Percentiles rank a stretch among this genome's conserved stretches.
Conservation (phyloP, 2,113 vertebrate species). For the Indri indri region DNA sequence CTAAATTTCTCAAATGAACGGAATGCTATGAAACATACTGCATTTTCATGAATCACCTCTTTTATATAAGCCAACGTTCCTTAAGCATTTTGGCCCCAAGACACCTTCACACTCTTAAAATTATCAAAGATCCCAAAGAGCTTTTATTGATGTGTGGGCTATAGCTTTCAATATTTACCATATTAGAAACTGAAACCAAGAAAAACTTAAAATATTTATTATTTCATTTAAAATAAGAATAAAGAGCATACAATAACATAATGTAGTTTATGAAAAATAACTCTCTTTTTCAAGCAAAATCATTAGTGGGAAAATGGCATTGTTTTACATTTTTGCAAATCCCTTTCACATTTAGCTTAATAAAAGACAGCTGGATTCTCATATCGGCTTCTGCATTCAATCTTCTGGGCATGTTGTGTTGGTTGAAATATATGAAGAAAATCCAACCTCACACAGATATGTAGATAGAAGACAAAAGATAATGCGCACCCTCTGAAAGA, state of each 20-base stretch:
- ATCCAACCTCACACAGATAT: neutral
- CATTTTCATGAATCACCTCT: neutral
- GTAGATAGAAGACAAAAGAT: neutral
- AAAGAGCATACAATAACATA: neutral
- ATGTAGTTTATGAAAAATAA: neutral
- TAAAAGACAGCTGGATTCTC: neutral
- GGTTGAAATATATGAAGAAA: neutral
- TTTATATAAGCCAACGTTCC: neutral
- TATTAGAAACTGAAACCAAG: slow-evolving; percentile 4
- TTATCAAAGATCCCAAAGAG: neutral
- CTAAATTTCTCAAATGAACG: slow-evolving; percentile 19
- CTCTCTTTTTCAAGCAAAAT: neutral
- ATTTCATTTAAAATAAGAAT: neutral
- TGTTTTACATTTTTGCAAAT: slow-evolving; percentile 33
- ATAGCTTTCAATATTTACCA: neutral
- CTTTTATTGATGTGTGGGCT: neutral
- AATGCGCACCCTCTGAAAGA: neutral
- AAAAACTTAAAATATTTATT: neutral
- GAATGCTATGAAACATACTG: neutral
- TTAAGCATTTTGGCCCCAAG: neutral
- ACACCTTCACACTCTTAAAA: neutral
- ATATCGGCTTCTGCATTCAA: neutral
- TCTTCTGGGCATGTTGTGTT: neutral
- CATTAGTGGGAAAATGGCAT: neutral
- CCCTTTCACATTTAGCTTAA: neutral